These are phyloP conservation scores for Chironomus striatipennis DNA, from an alignment of 1,140 invertebrate species.

Conservation along the genomic window DNA sequence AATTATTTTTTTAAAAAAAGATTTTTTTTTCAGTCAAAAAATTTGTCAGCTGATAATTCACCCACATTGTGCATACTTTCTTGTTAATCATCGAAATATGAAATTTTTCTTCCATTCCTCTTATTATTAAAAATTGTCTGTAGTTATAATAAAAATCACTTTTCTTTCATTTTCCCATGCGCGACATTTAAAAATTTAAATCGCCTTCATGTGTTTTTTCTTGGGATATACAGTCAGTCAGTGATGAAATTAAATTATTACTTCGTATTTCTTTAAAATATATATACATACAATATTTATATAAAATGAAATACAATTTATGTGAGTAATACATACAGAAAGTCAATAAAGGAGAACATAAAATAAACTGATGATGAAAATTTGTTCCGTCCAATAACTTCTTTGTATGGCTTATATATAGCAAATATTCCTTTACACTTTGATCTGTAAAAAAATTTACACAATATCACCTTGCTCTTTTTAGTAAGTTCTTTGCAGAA, in stretches of 20 bases:
- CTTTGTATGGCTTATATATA: neutral
- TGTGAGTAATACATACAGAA: neutral
- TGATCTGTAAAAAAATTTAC: neutral
- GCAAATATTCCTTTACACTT: too few species aligned
- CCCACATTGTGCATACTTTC: neutral
- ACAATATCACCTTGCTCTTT: neutral
- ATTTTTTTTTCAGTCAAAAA: neutral
- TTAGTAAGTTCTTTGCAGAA: too few species aligned
- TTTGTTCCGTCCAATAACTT: slow-evolving; percentile 1
- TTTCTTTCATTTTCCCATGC: neutral
- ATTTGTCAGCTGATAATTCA: neutral
- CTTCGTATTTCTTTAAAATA: too few species aligned
- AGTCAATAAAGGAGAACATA: neutral
- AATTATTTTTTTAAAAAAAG: too few species aligned
- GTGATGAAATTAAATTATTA: too few species aligned
- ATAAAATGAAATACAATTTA: neutral
- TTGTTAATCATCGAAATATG: neutral
- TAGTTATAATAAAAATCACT: neutral
- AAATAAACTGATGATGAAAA: neutral
- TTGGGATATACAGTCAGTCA: too few species aligned
- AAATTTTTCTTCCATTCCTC: neutral
- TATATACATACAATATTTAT: too few species aligned
- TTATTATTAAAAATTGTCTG: neutral
- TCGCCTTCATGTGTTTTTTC: slow-evolving; percentile 13
- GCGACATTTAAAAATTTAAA: slow-evolving; percentile 23